These are phyloP conservation scores for Parasteatoda lunata DNA, from an alignment of 2,888 invertebrate species.

Conservation along the genomic window DNA sequence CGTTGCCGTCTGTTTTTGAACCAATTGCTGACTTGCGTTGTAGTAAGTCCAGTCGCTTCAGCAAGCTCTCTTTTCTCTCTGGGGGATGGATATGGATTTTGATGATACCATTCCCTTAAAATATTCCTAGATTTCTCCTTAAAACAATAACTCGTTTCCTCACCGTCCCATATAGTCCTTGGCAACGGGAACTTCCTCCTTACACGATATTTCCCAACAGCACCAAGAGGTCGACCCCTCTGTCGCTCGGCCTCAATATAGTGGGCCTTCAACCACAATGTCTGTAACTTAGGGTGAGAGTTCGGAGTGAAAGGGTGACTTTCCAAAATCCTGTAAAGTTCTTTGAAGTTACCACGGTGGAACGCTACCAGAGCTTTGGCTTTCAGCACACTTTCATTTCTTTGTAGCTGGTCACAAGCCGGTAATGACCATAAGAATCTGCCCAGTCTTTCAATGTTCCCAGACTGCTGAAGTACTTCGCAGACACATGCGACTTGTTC, in stretches of 20 bases:
- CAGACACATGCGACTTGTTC: constrained; percentile 92
- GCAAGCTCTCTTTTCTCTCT: constrained; percentile 93
- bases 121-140: constrained; percentile 94
- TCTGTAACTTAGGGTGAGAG: constrained; percentile 88
- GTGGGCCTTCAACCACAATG: constrained; percentile 95
- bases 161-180: constrained; percentile 95
- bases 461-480: constrained; percentile 96
- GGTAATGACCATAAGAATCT: constrained; percentile 93
- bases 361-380: constrained; percentile 91
- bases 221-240: constrained; percentile 89
- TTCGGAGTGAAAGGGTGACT: constrained; percentile 91
- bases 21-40: constrained; percentile 95
- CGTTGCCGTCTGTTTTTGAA: constrained; percentile 91
- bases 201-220: constrained; percentile 94
- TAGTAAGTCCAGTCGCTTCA: constrained; percentile 90
- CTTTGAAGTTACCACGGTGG: constrained; percentile 91
- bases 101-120: constrained; percentile 97
- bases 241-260: constrained; percentile 94
- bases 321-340: constrained; percentile 91
- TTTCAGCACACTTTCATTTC: constrained; percentile 89
- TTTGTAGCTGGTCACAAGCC: constrained; percentile 85
- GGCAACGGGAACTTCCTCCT: constrained; percentile 95
- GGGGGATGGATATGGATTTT: constrained; percentile 95
- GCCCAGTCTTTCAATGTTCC: constrained; percentile 90
- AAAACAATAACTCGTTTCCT: constrained; percentile 97